These are phyloP conservation scores for Sus cebifrons DNA, from an alignment of 2,797 vertebrate genomes.

Conservation along the genomic window DNA sequence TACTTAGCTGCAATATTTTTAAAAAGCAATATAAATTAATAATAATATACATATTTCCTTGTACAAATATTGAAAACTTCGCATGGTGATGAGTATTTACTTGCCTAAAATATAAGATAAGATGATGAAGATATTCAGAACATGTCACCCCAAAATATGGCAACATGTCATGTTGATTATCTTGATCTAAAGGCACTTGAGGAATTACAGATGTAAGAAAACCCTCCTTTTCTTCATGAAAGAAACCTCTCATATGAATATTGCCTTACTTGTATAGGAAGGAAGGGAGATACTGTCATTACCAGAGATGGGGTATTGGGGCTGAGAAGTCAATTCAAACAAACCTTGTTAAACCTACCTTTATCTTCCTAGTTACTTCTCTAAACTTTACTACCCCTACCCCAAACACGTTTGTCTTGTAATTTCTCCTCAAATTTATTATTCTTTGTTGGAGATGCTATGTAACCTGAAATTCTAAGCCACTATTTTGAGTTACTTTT, in stretches of 20 bases:
- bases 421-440: not conserved
- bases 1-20: not conserved
- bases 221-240: not conserved
- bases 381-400: not conserved
- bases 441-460: not conserved
- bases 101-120: not conserved
- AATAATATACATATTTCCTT: not conserved
- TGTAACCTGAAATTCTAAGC: not conserved
- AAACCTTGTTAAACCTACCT: not conserved
- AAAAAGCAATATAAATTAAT: not conserved
- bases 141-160: not conserved
- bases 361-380: not conserved
- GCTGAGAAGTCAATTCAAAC: not conserved
- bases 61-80: not conserved
- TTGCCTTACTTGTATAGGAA: not conserved
- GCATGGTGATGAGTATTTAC: not conserved
- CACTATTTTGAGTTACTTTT: not conserved
- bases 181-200: not conserved
- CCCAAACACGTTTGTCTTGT: not conserved
- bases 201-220: not conserved
- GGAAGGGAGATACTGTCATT: not conserved
- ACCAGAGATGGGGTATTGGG: not conserved
- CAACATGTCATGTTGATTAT: not conserved
- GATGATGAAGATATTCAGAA: not conserved
- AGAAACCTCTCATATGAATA: not conserved